phyloP scores from a whole-genome alignment of 2,888 invertebrate genomes.

The Andrena hattorfiana region DNA sequence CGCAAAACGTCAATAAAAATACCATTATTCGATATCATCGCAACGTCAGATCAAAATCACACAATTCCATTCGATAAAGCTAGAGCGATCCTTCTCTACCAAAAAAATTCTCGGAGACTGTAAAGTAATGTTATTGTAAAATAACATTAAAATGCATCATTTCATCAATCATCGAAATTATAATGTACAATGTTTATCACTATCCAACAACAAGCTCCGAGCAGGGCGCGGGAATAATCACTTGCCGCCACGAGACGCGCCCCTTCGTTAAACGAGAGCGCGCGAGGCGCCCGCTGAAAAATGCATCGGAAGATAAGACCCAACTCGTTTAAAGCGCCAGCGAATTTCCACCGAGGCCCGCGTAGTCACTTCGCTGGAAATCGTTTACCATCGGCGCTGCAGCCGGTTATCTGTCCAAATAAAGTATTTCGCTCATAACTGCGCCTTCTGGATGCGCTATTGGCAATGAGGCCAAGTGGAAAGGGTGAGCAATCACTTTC shows the following conservation, averaged over 20 bases:
- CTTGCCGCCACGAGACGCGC: not conserved
- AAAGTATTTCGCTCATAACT: constrained; percentile 65
- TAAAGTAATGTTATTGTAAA: no score
- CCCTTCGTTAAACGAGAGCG: not conserved
- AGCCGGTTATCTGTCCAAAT: constrained; percentile 13
- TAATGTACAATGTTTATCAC: not conserved
- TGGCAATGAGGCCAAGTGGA: constrained; percentile 59
- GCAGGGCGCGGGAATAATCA: constrained; percentile 1
- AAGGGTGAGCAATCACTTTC: constrained; percentile 66
- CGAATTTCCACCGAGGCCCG: not conserved
- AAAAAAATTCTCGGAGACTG: no score
- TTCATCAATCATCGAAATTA: not conserved
- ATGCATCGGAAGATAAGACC: constrained; percentile 2
- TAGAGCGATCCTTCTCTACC: no score
- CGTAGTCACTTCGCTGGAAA: not conserved
- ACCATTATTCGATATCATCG: no score
- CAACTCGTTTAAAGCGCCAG: not conserved
- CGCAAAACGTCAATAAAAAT: no score
- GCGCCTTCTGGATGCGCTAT: constrained; percentile 42
- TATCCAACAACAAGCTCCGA: not conserved
- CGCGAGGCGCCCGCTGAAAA: not conserved
- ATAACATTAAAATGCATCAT: no score
- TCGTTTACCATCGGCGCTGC: constrained; percentile 8
- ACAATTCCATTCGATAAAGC: no score
- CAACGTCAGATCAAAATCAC: no score